phyloP scores from a whole-genome alignment of 2,113 vertebrate species.

The Carettochelys insculpta region DNA sequence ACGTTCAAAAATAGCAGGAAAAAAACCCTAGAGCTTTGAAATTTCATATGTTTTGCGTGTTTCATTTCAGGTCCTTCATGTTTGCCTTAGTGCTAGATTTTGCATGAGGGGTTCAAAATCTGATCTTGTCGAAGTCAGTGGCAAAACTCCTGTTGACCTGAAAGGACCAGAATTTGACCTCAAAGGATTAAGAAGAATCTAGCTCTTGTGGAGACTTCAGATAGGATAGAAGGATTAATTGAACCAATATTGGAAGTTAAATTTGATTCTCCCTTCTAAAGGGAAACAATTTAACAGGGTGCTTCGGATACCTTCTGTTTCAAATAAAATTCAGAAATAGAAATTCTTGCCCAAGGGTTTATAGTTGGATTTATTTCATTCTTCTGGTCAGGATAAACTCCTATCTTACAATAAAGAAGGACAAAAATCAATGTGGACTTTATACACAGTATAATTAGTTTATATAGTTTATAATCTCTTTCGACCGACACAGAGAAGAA shows the following conservation, averaged over 20 bases:
- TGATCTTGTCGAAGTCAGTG: rapidly evolving
- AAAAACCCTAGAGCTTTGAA: background rate
- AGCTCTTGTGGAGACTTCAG: background rate
- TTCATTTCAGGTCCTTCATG: rapidly evolving
- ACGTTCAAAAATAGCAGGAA: background rate
- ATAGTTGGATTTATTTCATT: background rate
- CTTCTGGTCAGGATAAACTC: background rate
- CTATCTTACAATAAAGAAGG: background rate
- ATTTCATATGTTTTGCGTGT: rapidly evolving
- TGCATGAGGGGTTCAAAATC: background rate
- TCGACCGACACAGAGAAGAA: background rate
- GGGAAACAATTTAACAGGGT: rapidly evolving
- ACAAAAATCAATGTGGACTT: rapidly evolving
- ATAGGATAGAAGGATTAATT: background rate
- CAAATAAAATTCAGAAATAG: background rate
- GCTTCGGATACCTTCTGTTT: rapidly evolving
- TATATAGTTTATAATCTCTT: background rate
- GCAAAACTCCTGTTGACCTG: background rate
- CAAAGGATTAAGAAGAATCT: background rate
- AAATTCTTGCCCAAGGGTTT: background rate
- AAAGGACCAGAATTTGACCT: background rate
- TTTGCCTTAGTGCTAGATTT: rapidly evolving
- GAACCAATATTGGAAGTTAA: background rate
- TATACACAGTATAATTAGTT: background rate
- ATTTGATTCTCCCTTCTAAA: background rate